These are phyloP conservation scores for Lepus oiostolus DNA, from an alignment of 2,797 vertebrate species.

Conservation along the genomic window DNA sequence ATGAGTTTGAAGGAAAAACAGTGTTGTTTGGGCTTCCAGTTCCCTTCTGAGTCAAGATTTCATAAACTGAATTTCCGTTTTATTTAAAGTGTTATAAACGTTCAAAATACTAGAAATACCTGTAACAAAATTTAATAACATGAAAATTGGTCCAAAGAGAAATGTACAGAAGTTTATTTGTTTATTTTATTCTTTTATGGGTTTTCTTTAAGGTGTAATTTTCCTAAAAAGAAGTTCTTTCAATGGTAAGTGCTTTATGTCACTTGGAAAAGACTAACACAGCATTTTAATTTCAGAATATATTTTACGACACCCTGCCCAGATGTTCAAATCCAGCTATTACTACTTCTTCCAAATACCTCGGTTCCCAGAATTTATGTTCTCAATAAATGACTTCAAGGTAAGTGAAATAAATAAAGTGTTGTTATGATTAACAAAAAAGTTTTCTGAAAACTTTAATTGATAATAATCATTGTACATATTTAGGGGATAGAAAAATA, in stretches of 20 bases:
- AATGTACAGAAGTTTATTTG: background rate
- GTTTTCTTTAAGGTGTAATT: slow-evolving; percentile 56
- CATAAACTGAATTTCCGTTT: background rate
- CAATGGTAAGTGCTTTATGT: slow-evolving; percentile 78
- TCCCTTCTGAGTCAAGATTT: slow-evolving; percentile 38
- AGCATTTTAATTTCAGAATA: slow-evolving; percentile 95
- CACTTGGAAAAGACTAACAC: slow-evolving; percentile 81
- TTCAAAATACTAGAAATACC: slow-evolving; percentile 62
- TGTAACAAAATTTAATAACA: slow-evolving; percentile 78
- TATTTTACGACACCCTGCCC: slow-evolving; percentile 95
- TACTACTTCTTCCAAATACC: slow-evolving; percentile 99
- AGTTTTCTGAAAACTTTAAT: too few relatives aligned
- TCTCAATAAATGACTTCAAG: slow-evolving; percentile 99
- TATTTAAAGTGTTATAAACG: slow-evolving; percentile 40
- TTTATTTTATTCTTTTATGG: slow-evolving; percentile 59
- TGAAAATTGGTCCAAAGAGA: slow-evolving; percentile 52
- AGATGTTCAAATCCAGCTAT: slow-evolving; percentile 98
- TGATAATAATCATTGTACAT: too few relatives aligned
- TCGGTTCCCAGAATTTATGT: slow-evolving; percentile 98
- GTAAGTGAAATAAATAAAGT: slow-evolving; percentile 88
- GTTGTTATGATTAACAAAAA: background rate
- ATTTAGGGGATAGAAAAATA: background rate
- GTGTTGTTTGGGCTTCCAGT: background rate
- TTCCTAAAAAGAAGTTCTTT: slow-evolving; percentile 36
- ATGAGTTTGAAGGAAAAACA: background rate